Percentiles rank a stretch among this genome's conserved stretches.
Evolutionary conservation across 2,888 invertebrate species (phyloP).

Genomic region (Acanthosepion lycidas): DNA sequence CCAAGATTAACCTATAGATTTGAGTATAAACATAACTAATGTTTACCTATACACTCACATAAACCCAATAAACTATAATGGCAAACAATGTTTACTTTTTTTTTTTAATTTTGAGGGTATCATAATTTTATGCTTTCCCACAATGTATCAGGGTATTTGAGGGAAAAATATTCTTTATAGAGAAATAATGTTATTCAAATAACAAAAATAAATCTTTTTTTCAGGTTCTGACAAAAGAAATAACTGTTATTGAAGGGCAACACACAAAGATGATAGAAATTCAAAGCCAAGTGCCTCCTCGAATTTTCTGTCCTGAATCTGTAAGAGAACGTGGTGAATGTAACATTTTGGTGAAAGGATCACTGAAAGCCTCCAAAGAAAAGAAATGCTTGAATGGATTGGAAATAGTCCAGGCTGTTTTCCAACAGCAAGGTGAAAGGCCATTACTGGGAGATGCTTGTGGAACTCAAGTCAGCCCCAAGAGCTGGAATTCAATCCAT

Average conservation of each 20-base stretch:
- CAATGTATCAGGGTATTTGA: too few relatives aligned
- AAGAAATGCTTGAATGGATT: conserved; percentile 50
- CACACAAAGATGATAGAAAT: conserved; percentile 51
- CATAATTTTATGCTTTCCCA: too few relatives aligned
- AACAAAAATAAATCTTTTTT: background rate
- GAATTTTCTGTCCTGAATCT: conserved; percentile 53
- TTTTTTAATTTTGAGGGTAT: too few relatives aligned
- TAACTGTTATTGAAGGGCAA: conserved; percentile 57
- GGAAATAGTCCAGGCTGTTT: conserved; percentile 56
- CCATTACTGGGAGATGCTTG: conserved; percentile 49
- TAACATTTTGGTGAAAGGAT: conserved; percentile 49
- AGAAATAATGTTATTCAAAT: background rate
- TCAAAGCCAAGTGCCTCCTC: conserved; percentile 54
- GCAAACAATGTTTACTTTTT: too few relatives aligned
- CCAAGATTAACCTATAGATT: too few relatives aligned
- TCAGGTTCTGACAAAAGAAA: conserved; percentile 54
- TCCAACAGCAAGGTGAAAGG: conserved; percentile 49
- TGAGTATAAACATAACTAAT: too few relatives aligned
- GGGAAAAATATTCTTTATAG: background rate
- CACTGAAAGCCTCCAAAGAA: conserved; percentile 24
- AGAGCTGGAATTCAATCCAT: conserved; percentile 55
- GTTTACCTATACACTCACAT: too few relatives aligned
- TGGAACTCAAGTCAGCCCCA: conserved; percentile 51
- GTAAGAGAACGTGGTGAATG: conserved; percentile 47
- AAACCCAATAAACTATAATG: too few relatives aligned